Evolutionary conservation across 2,888 invertebrate species (phyloP).

Genomic region (Steinernema hermaphroditum): DNA sequence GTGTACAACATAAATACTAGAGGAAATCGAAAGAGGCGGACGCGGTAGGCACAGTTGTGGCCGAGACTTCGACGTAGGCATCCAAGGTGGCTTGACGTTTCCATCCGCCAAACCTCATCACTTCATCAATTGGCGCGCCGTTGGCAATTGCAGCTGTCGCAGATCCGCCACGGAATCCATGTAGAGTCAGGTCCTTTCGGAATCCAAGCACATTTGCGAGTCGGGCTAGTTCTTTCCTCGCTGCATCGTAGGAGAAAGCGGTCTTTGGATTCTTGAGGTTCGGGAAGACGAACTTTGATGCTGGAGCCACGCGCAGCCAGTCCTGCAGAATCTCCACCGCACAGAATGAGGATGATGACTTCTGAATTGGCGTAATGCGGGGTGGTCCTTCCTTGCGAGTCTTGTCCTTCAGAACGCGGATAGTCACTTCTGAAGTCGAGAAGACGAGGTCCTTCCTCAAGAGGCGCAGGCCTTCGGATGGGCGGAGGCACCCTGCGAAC

Average conservation of each 20-base stretch:
- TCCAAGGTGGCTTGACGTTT: neutral
- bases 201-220: neutral
- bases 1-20: no score
- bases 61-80: neutral
- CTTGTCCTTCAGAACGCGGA: neutral
- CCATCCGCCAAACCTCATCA: neutral
- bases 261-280: neutral
- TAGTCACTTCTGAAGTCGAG: neutral
- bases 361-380: neutral
- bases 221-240: neutral
- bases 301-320: neutral
- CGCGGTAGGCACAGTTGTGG: neutral
- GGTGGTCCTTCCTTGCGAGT: neutral
- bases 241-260: neutral
- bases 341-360: neutral
- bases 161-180: neutral
- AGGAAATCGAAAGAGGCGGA: neutral
- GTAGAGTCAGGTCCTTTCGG: neutral
- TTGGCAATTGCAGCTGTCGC: neutral
- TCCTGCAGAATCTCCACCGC: neutral
- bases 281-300: neutral
- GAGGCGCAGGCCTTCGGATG: neutral
- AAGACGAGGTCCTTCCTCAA: neutral
- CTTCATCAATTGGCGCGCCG: neutral
- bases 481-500: neutral